A percentile compares a stretch with the other conserved stretches of the same genome.
Conservation (phyloP, 1,140 invertebrate genomes). For the Belonocnema kinseyi region DNA sequence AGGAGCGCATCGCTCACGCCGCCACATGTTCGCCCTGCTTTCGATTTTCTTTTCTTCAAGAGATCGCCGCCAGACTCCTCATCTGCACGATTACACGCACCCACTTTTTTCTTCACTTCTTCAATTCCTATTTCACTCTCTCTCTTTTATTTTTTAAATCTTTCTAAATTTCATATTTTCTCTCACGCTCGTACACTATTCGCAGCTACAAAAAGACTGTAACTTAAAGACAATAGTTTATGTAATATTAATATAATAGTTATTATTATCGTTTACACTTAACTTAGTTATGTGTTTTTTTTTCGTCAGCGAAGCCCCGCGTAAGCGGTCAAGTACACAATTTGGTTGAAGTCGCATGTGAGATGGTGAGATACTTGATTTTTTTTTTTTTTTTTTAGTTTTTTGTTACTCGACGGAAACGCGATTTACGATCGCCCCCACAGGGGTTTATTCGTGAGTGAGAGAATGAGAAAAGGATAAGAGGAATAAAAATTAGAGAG, state of each 20-base stretch:
- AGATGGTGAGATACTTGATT: constrained; percentile 17
- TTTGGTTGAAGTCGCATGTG: constrained; percentile 30
- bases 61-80: constrained; percentile 27
- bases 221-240: constrained; percentile 64
- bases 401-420: constrained; percentile 20
- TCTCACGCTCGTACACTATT: constrained; percentile 55
- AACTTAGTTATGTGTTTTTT: constrained; percentile 49
- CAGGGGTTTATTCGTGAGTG: neutral
- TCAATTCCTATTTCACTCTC: constrained; percentile 33
- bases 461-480: constrained; percentile 12
- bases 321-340: constrained; percentile 38
- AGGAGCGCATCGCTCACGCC: constrained; percentile 49
- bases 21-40: constrained; percentile 53
- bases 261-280: constrained; percentile 67
- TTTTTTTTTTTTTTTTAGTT: constrained; percentile 37
- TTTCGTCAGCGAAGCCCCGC: constrained; percentile 46
- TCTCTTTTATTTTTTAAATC: constrained; percentile 44
- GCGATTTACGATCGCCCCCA: constrained; percentile 19
- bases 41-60: constrained; percentile 32
- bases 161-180: constrained; percentile 37
- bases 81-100: constrained; percentile 18
- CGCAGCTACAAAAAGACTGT: constrained; percentile 54
- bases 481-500: constrained; percentile 23
- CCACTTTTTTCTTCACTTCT: neutral
- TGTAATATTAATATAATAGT: constrained; percentile 51